Conservation (phyloP, 2,888 invertebrate genomes). For the Dryadula phaetusa region DNA sequence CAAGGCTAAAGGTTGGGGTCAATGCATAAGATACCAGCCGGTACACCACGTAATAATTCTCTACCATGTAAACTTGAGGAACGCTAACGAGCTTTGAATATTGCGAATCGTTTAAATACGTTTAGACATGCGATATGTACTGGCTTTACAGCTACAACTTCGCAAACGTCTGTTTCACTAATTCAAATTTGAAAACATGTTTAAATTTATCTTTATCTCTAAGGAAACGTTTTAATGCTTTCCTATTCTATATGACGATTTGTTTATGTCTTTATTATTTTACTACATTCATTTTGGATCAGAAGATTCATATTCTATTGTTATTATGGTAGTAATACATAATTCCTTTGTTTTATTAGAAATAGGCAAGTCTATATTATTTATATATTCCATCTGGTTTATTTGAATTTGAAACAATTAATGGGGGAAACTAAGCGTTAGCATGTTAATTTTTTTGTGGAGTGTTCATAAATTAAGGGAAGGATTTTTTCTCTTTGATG, state of each 20-base stretch:
- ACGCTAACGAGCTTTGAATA: slow-evolving; percentile 44
- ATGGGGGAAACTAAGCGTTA: too few species aligned
- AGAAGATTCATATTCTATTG: not conserved
- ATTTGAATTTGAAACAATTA: too few species aligned
- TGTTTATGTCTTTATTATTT: slow-evolving; percentile 36
- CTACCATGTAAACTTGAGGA: slow-evolving; percentile 40
- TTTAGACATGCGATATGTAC: slow-evolving; percentile 33
- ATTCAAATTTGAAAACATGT: slow-evolving; percentile 23
- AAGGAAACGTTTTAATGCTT: not conserved
- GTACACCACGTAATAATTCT: slow-evolving; percentile 40
- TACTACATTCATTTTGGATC: slow-evolving; percentile 13
- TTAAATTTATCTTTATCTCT: not conserved
- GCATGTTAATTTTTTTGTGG: too few species aligned
- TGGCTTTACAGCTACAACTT: slow-evolving; percentile 28
- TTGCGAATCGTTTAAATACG: slow-evolving; percentile 37
- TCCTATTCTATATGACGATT: not conserved
- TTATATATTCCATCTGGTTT: too few species aligned
- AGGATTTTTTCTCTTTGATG: too few species aligned
- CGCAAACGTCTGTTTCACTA: slow-evolving; percentile 29
- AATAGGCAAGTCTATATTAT: too few species aligned
- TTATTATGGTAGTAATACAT: not conserved
- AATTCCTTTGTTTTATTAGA: not conserved
- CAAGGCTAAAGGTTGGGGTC: slow-evolving; percentile 41
- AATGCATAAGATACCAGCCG: slow-evolving; percentile 43
- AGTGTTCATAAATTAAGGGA: too few species aligned